Percentiles rank a stretch among this genome's conserved stretches.
These are phyloP conservation scores for Drosophila percnosoma DNA, from an alignment of 2,888 invertebrate species.

Conservation along the genomic window DNA sequence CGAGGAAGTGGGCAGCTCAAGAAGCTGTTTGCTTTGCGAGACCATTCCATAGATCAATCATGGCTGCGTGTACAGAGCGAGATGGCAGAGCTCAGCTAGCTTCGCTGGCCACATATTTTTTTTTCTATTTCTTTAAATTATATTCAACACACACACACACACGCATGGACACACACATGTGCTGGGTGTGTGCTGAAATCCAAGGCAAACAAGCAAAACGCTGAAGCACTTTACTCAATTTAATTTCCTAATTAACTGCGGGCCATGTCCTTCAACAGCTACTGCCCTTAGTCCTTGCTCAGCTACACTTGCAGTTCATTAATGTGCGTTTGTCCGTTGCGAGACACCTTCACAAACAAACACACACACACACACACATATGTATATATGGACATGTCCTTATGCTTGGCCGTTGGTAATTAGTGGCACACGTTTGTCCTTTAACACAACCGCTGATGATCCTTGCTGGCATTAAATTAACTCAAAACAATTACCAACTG, in stretches of 20 bases:
- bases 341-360: constrained; percentile 18
- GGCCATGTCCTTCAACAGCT: constrained; percentile 36
- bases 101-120: constrained; percentile 29
- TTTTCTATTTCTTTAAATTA: constrained; percentile 53
- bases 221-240: constrained; percentile 79
- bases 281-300: constrained; percentile 1
- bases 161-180: not conserved
- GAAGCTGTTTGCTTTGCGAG: constrained; percentile 15
- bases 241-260: constrained; percentile 81
- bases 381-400: not conserved
- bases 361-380: not conserved
- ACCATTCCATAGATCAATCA: constrained; percentile 54
- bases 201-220: constrained; percentile 70
- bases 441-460: constrained; percentile 65
- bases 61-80: constrained; percentile 30
- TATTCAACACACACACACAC: constrained; percentile 29
- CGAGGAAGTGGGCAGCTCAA: constrained; percentile 22
- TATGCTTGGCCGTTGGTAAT: constrained; percentile 64
- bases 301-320: constrained; percentile 42
- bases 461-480: constrained; percentile 75
- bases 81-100: constrained; percentile 28
- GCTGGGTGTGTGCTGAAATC: constrained; percentile 1
- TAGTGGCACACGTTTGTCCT: constrained; percentile 74
- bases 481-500: constrained; percentile 75
- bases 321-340: constrained; percentile 52